Conservation (phyloP, 2,113 vertebrate species). For the rat (Rattus norvegicus) region GRCr8 NC_086022.1:45065501-45066000, state of each 20-base stretch:
- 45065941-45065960: no score
- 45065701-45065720: neutral
- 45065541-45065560: neutral
- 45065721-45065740: neutral
- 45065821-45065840: no score
- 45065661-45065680: neutral
- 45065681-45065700: neutral
- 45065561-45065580: neutral
- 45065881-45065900: no score
- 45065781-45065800: no score
- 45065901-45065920: no score
- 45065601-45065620: neutral
- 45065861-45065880: no score
- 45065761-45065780: no score
- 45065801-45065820: no score
- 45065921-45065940: no score
- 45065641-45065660: neutral
- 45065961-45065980: no score
- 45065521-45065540: neutral
- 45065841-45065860: no score
- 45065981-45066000: no score
- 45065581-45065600: neutral
- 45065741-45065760: neutral
- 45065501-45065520: neutral
- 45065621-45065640: neutral